Evolutionary conservation across 2,888 invertebrate species (phyloP).

Genomic region (Heliconius erato): DNA sequence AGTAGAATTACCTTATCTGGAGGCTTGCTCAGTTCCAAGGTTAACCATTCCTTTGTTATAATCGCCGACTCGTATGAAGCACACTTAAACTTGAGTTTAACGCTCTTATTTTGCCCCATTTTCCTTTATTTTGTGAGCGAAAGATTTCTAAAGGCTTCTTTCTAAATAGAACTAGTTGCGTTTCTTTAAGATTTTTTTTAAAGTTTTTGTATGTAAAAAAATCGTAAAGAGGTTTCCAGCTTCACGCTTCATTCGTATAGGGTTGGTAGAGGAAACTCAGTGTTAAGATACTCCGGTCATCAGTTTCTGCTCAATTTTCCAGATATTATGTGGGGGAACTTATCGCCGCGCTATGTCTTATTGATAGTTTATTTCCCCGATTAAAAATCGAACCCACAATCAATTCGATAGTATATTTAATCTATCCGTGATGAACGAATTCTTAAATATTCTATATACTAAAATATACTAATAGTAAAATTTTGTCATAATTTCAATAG

Average conservation of each 20-base stretch:
- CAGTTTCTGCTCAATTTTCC: too few relatives aligned
- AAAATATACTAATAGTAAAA: too few relatives aligned
- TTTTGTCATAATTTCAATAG: not conserved
- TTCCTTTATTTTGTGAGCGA: conserved; percentile 13
- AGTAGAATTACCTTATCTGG: not conserved
- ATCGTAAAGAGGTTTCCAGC: not conserved
- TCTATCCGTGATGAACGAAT: too few relatives aligned
- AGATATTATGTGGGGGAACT: too few relatives aligned
- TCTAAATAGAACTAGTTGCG: conserved; percentile 22
- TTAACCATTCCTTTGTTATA: conserved; percentile 40
- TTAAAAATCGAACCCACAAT: too few relatives aligned
- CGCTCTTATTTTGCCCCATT: conserved; percentile 31
- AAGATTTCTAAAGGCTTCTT: conserved; percentile 21
- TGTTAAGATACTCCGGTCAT: too few relatives aligned
- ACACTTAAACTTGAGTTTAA: conserved; percentile 23
- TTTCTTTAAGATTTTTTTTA: not conserved
- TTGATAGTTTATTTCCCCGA: too few relatives aligned
- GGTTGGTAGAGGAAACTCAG: too few relatives aligned
- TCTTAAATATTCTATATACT: too few relatives aligned
- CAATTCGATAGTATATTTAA: too few relatives aligned
- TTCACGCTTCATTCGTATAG: too few relatives aligned
- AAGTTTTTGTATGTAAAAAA: not conserved
- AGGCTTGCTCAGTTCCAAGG: conserved; percentile 31
- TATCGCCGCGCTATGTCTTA: too few relatives aligned
- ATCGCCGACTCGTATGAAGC: conserved; percentile 32